phyloP scores from a whole-genome alignment of 2,113 vertebrate genomes.

The Myrmophylax atrothorax region DNA sequence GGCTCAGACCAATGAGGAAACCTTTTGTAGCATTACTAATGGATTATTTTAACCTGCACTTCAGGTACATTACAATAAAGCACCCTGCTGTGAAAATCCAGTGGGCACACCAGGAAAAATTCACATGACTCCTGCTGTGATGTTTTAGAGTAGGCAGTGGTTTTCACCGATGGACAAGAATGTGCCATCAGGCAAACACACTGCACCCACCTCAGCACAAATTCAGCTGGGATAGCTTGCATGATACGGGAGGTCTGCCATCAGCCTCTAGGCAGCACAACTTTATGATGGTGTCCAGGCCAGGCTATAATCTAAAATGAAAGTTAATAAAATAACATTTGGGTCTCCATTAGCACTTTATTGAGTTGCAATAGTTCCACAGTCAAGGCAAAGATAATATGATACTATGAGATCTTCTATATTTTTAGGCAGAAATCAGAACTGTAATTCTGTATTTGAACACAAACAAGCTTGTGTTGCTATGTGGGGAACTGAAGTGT shows the following conservation, averaged over 20 bases:
- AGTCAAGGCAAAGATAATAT: background rate
- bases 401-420: background rate
- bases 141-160: background rate
- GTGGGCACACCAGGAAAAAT: background rate
- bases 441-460: background rate
- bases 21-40: background rate
- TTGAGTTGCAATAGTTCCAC: background rate
- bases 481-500: background rate
- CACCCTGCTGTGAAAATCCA: background rate
- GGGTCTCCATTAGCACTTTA: background rate
- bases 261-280: background rate
- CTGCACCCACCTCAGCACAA: background rate
- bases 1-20: background rate
- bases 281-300: background rate
- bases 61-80: background rate
- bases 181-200: rapidly evolving
- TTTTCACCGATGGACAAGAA: background rate
- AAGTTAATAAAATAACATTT: background rate
- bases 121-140: background rate
- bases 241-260: background rate
- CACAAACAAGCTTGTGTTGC: background rate
- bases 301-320: background rate
- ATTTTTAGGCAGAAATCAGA: background rate
- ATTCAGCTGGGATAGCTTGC: background rate
- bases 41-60: background rate